Percentiles rank a stretch among this genome's conserved stretches.
phyloP scores from a whole-genome alignment of 2,888 invertebrate genomes.

The Caenorhabditis imperialis region DNA sequence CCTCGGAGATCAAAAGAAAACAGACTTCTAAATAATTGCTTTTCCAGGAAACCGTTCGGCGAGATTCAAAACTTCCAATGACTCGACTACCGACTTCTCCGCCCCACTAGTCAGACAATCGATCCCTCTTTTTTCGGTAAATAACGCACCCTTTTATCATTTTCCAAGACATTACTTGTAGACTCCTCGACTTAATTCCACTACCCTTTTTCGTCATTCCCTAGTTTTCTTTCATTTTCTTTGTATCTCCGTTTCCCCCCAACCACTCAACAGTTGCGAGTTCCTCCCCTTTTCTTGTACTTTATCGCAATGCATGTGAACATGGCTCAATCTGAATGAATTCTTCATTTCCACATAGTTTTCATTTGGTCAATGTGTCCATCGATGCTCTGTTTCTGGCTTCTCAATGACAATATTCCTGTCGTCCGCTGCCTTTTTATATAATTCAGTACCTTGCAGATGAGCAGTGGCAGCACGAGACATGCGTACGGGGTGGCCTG shows the following conservation, averaged over 20 bases:
- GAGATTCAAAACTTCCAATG: constrained; percentile 51
- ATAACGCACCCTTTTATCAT: constrained; percentile 8
- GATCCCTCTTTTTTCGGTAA: constrained; percentile 10
- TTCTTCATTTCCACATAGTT: constrained; percentile 17
- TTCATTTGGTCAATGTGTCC: constrained; percentile 17
- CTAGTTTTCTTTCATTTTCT: constrained; percentile 39
- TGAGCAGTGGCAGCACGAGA: constrained; percentile 21
- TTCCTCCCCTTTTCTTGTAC: neutral
- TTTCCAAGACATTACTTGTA: constrained; percentile 15
- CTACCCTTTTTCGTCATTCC: constrained; percentile 11
- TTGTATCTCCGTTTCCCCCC: constrained; percentile 22
- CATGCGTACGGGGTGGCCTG: constrained; percentile 32
- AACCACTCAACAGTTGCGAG: neutral
- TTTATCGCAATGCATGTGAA: neutral
- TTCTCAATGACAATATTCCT: constrained; percentile 16
- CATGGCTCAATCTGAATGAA: neutral
- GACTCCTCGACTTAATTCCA: constrained; percentile 5
- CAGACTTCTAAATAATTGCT: neutral
- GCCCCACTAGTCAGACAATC: constrained; percentile 12
- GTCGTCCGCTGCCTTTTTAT: constrained; percentile 12
- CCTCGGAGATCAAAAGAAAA: neutral
- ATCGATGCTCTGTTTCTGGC: neutral
- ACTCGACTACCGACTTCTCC: neutral
- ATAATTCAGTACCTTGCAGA: constrained; percentile 16
- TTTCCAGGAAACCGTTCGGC: constrained; percentile 56